A percentile compares a stretch with the other conserved stretches of the same genome.
These are phyloP conservation scores for Trididemnum nubilum DNA, from an alignment of 23 tunicate species.

Conservation along the genomic window DNA sequence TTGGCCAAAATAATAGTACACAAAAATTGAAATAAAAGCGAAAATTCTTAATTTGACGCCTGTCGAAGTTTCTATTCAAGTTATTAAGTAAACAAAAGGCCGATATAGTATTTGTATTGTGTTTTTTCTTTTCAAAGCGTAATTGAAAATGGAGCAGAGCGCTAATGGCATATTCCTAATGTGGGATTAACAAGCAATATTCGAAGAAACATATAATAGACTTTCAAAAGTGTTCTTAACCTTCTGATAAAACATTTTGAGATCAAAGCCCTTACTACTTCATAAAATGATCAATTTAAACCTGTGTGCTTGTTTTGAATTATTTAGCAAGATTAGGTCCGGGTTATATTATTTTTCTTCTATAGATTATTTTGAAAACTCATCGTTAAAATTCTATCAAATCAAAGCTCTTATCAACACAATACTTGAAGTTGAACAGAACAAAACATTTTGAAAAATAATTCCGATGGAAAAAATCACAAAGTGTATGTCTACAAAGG, in stretches of 20 bases:
- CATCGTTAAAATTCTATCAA: not conserved
- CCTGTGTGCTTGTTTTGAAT: not conserved
- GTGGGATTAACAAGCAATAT: conserved; percentile 21
- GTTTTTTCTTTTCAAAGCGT: not conserved
- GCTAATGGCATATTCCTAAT: too few relatives aligned
- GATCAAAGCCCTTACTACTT: conserved; percentile 9
- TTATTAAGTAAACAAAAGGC: conserved; percentile 24
- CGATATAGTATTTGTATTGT: not conserved
- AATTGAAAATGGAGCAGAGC: conserved; percentile 8
- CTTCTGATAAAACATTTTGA: not conserved
- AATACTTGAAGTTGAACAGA: not conserved
- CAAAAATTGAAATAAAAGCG: not conserved
- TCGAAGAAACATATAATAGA: not conserved
- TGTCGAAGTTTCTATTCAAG: not conserved
- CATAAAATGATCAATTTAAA: too few relatives aligned
- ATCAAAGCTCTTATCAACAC: not conserved
- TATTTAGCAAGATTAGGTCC: not conserved
- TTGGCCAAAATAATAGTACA: not conserved
- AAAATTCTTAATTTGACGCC: conserved; percentile 15
- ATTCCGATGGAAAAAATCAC: too few relatives aligned
- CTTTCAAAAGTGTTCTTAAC: conserved; percentile 5
- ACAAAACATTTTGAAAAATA: too few relatives aligned
- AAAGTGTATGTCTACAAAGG: too few relatives aligned
- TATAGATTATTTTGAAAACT: too few relatives aligned
- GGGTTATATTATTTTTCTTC: not conserved